Base-by-base conservation (phyloP, 1,140 invertebrate genomes). In the Cataglyphis hispanica region DNA sequence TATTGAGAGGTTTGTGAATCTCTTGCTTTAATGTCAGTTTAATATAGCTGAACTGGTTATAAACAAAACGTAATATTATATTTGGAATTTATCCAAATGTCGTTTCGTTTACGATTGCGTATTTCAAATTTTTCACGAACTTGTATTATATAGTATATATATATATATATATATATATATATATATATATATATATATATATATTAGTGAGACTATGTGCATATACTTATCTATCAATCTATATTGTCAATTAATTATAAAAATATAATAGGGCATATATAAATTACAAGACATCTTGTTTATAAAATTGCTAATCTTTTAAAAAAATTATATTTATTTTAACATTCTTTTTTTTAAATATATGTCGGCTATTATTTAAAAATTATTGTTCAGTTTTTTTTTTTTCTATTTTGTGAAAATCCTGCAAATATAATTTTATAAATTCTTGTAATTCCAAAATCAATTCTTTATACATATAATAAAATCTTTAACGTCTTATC, bases 1-100 rank as follows among this genome's bases (percentile, higher is more conserved):
- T 1, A 53, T 66, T 66, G 34, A 25, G 66, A 43, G 40, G 37
- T 60, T 10, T 11, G 13, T 60, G 19, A 70, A 40, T 31, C 31
- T 67, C 19, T 58, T 19, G 22, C 50, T 70, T 43, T 70, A 34
- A 72, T 81, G 66, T 72, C 46, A 70, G 66, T 72, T 81, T 72
- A 72, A 72, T 72, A 81, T 81, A 81, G 37, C 66, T 43, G 19
- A 81, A 60, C 22, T 56, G 34, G 19, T 72, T 13, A 19, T 70
- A 72, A 83, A 78, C 76, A 78, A 66, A 80, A 83, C 66, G n/a
- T 31, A 58, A 72, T 25, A 80, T 69, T 58, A 46, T 43, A 83
- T 74, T 72, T 83, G 53, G 25, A 7, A 58, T 72, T 83, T 74
- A 83, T 74, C 53, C 78, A 81, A 83, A 74, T 81, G 22, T 80